These are phyloP conservation scores for Stomatorhinus ivindoensis DNA, from an alignment of 2,113 vertebrate genomes.

Conservation along the genomic window DNA sequence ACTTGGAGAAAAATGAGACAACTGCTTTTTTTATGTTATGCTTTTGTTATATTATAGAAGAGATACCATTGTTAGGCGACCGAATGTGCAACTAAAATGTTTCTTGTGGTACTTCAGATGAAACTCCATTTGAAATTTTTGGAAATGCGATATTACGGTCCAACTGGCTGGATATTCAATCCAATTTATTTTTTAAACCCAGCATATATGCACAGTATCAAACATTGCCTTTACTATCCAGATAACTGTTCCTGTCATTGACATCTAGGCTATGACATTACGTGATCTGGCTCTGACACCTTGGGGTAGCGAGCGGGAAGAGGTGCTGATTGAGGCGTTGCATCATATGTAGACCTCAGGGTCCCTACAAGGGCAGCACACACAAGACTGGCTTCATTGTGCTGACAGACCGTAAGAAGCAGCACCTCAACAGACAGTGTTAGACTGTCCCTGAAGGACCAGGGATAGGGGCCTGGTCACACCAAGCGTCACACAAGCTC, in stretches of 20 bases:
- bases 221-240: neutral
- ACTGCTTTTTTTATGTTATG: neutral
- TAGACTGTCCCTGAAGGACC: neutral
- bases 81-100: neutral
- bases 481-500: neutral
- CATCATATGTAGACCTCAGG: neutral
- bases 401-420: neutral
- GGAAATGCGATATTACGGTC: neutral
- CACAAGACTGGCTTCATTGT: neutral
- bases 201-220: neutral
- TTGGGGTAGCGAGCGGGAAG: neutral
- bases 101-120: neutral
- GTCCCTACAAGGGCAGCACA: neutral
- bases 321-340: neutral
- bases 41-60: neutral
- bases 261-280: neutral
- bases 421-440: neutral
- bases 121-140: neutral
- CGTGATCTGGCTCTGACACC: neutral
- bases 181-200: neutral
- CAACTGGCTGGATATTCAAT: neutral
- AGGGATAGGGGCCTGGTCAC: neutral
- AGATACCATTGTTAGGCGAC: neutral
- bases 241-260: neutral
- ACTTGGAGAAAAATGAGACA: neutral